These are phyloP conservation scores for Cichlasoma orientale DNA, from an alignment of 2,797 vertebrate genomes.

Conservation along the genomic window DNA sequence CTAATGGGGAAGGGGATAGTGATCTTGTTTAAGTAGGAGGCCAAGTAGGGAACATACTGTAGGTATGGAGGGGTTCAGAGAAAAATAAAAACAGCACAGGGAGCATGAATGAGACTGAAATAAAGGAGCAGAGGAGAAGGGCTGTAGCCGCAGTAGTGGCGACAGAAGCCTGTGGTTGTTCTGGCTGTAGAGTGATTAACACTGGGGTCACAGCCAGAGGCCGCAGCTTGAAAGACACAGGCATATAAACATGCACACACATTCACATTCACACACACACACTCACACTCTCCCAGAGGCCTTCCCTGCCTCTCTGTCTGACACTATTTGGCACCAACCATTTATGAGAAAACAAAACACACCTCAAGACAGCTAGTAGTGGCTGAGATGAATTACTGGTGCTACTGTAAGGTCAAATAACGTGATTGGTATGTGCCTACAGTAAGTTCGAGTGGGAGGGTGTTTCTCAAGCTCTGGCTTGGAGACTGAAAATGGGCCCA, in stretches of 20 bases:
- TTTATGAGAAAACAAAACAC: conserved; percentile 72
- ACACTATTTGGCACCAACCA: conserved; percentile 62
- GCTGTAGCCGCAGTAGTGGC: conserved; percentile 31
- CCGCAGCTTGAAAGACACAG: conserved; percentile 59
- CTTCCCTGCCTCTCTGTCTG: conserved; percentile 49
- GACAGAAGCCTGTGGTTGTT: conserved; percentile 63
- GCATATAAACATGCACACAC: conserved; percentile 21
- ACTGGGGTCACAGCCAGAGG: conserved; percentile 74
- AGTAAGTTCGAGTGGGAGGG: neutral
- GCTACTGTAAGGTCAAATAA: conserved; percentile 58
- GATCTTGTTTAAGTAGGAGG: conserved; percentile 27
- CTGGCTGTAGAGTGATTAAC: conserved; percentile 75
- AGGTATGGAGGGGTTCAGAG: neutral
- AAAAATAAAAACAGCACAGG: conserved; percentile 17
- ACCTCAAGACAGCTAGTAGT: conserved; percentile 50
- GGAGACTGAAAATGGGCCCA: conserved; percentile 5
- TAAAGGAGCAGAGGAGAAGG: conserved; percentile 19
- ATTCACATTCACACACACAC: conserved; percentile 12
- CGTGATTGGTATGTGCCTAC: conserved; percentile 38
- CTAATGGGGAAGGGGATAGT: conserved; percentile 38
- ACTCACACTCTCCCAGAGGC: conserved; percentile 36
- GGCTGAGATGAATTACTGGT: conserved; percentile 55
- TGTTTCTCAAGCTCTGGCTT: conserved; percentile 34
- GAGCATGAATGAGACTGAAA: conserved; percentile 45
- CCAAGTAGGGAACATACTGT: conserved; percentile 18